Base-by-base conservation (phyloP, 2,888 invertebrate genomes). In the Euplexia lucipara region DNA sequence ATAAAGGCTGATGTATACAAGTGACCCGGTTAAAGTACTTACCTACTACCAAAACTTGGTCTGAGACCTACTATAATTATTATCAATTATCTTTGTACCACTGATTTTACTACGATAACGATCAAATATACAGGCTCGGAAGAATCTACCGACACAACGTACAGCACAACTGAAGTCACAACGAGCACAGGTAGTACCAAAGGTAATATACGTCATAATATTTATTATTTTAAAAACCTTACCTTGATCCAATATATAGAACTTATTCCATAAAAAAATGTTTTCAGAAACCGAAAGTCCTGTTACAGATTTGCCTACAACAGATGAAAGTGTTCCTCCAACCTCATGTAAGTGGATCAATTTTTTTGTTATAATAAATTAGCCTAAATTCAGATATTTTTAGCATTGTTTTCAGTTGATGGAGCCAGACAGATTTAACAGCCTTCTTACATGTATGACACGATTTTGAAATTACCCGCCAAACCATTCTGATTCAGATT, bases 261-360 rank as follows among this genome's bases (percentile, higher is more conserved):
- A 26, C 26, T 26, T 3, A 3, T 26, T 26, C 26, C 26, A 26
- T 26, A 26, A 16, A 20, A 37, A 0, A 16, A 3, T 44, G 12
- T 32, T 42, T 74, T 57, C 48, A 71, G 72, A 14, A 41, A 22
- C 59, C 18, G 51, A 8, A 51, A 73, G 45, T 62, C 54, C 72
- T 30, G 54, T 61, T 0, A 63, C 68, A 44, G 70, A 45, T 8
- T 16, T 52, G 12, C 49, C 73, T 56, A 64, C 79, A 2, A 78
- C 72, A 9, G 83, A 74, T 60, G 47, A 49, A 32, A 58, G 66
- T 63, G 72, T 32, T 18, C 78, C 78, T 7, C 3, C 57, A 32
- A 47, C 37, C 9, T 52, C 37, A 67, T 56, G 75, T 75, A 57
- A 9, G 73, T 77, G 26, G 5, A 41, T 39, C 1, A 34, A 12